Conservation (phyloP, 2,797 vertebrate species). For the Loriculus beryllinus region DNA sequence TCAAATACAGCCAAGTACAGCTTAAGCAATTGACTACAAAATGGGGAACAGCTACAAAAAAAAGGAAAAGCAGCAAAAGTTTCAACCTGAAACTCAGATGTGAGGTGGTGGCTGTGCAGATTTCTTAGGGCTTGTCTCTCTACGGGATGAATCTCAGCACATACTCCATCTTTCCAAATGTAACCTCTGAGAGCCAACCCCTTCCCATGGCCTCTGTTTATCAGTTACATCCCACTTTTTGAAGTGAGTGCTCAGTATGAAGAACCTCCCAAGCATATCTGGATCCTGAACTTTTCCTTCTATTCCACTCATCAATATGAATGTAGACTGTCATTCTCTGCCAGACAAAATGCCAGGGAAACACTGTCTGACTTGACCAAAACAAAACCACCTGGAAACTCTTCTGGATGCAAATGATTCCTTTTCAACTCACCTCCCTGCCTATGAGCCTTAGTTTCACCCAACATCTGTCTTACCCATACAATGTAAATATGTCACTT, state of each 20-base stretch:
- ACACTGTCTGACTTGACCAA: background rate
- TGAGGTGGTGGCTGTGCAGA: background rate
- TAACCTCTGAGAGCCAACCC: fast-evolving
- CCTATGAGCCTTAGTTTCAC: background rate
- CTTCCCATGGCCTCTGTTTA: background rate
- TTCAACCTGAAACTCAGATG: background rate
- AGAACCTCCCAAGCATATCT: background rate
- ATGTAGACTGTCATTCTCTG: background rate
- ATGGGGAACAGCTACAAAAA: background rate
- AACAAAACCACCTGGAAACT: background rate
- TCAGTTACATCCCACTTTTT: background rate
- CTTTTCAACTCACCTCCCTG: background rate
- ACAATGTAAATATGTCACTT: background rate
- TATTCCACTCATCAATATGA: background rate
- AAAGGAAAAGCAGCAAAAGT: background rate
- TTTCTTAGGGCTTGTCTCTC: background rate
- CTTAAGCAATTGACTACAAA: background rate
- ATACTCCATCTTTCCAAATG: background rate
- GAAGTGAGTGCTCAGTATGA: background rate
- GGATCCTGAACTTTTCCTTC: background rate
- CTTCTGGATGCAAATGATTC: background rate
- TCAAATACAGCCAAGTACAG: background rate
- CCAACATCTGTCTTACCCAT: background rate
- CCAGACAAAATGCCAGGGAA: background rate
- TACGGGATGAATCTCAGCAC: background rate